These are phyloP conservation scores for Phymatocera aterrima DNA, from an alignment of 2,888 invertebrate genomes.

Conservation along the genomic window DNA sequence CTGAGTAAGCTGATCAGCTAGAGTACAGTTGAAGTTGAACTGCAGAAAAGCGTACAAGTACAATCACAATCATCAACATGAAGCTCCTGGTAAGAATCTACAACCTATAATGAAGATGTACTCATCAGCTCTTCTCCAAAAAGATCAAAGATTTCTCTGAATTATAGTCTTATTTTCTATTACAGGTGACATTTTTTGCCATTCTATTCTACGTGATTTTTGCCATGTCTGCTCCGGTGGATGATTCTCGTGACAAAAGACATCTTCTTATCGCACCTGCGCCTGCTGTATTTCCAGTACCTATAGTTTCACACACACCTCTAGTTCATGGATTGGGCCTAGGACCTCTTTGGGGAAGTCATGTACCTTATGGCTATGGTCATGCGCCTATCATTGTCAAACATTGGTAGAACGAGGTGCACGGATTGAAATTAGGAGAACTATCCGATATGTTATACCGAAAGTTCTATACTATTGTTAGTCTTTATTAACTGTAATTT, in stretches of 20 bases:
- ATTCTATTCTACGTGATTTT: not conserved
- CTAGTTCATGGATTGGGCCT: not conserved
- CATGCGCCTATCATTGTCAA: slow-evolving; percentile 22
- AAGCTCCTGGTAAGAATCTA: slow-evolving; percentile 39
- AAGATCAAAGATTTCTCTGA: not conserved
- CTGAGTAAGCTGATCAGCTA: not conserved
- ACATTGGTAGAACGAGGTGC: slow-evolving; percentile 10
- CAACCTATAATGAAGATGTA: not conserved
- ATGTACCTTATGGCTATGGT: slow-evolving; percentile 5
- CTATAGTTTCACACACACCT: not conserved
- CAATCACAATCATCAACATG: slow-evolving; percentile 13
- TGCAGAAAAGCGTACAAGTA: slow-evolving; percentile 3
- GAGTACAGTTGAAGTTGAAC: slow-evolving; percentile 13
- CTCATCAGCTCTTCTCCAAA: not conserved
- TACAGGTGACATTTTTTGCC: slow-evolving; percentile 15
- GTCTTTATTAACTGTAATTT: not conserved
- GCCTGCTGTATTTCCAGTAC: slow-evolving; percentile 21
- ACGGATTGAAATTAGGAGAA: not conserved
- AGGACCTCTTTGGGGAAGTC: slow-evolving; percentile 17
- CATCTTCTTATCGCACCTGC: slow-evolving; percentile 5
- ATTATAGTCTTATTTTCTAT: not conserved
- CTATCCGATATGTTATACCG: not conserved
- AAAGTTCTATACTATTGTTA: not conserved
- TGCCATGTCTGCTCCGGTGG: slow-evolving; percentile 3
- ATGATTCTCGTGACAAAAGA: slow-evolving; percentile 16